Percentiles rank a stretch among this genome's conserved stretches.
Conservation (phyloP, 2,113 vertebrate genomes). For the Sprattus sprattus region DNA sequence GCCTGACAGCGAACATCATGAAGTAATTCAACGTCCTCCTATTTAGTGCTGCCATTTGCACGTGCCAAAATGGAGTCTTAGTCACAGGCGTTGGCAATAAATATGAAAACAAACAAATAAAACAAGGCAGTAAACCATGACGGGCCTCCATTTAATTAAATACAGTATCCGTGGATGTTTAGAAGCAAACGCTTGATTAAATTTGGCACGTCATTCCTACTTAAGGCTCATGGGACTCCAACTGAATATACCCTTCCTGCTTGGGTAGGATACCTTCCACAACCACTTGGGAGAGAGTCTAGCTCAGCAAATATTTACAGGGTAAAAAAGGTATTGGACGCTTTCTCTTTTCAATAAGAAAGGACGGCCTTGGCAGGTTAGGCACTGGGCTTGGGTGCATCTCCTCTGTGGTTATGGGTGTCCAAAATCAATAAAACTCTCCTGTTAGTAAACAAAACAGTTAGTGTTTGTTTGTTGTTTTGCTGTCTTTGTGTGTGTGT, state of each 20-base stretch:
- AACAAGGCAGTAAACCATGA: slow-evolving; percentile 20
- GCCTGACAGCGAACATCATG: neutral
- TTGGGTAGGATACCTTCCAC: slow-evolving; percentile 21
- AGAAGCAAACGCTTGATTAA: slow-evolving; percentile 38
- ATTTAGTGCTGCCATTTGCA: slow-evolving; percentile 33
- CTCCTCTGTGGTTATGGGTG: neutral
- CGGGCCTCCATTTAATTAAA: slow-evolving; percentile 36
- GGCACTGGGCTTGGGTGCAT: neutral
- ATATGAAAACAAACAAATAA: slow-evolving; percentile 40
- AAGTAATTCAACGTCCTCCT: neutral
- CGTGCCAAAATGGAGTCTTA: slow-evolving; percentile 32
- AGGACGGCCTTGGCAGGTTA: neutral
- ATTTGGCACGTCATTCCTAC: slow-evolving; percentile 69
- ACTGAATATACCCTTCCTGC: slow-evolving; percentile 21
- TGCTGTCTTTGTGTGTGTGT: neutral
- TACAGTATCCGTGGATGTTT: slow-evolving; percentile 28
- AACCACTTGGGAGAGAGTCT: neutral
- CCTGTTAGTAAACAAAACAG: slow-evolving; percentile 30
- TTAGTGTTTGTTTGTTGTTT: slow-evolving; percentile 55
- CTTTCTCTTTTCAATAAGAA: neutral
- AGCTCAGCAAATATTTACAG: neutral
- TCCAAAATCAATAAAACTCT: neutral
- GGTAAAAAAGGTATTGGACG: neutral
- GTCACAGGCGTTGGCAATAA: slow-evolving; percentile 22
- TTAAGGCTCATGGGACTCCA: slow-evolving; percentile 55